A percentile compares a stretch with the other conserved stretches of the same genome.
Conservation (phyloP, 2,113 vertebrate genomes). For the Actinemys pallida region DNA sequence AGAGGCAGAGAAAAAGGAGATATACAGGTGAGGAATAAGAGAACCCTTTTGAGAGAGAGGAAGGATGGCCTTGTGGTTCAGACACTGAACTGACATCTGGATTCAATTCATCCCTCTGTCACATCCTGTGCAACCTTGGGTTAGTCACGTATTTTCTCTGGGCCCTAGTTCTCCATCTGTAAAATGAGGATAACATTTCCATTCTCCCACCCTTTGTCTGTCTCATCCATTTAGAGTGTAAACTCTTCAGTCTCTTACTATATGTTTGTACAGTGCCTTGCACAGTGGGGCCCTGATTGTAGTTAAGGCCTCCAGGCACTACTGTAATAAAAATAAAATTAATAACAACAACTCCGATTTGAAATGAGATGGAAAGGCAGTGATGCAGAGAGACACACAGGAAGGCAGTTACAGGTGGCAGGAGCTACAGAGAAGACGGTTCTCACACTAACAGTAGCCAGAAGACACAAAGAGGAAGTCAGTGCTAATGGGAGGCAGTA, state of each 20-base stretch:
- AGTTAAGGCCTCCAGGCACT: background rate
- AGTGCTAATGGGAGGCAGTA: background rate
- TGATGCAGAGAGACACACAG: background rate
- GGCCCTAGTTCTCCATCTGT: background rate
- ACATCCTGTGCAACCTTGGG: fast-evolving
- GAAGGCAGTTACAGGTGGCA: background rate
- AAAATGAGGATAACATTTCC: background rate
- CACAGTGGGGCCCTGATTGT: background rate
- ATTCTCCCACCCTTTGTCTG: background rate
- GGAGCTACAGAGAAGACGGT: fast-evolving
- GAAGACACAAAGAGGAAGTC: background rate
- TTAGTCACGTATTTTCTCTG: background rate
- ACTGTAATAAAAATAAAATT: background rate
- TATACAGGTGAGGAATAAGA: background rate
- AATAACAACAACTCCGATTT: fast-evolving
- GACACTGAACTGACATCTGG: background rate
- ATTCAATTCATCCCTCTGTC: background rate
- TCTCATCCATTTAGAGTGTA: background rate
- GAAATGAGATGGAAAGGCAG: background rate
- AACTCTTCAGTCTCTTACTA: background rate
- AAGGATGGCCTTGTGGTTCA: background rate
- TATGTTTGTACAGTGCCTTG: background rate
- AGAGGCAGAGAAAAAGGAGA: background rate
- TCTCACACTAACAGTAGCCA: background rate
- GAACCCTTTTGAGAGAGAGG: background rate